Base-by-base conservation (phyloP, 2,888 invertebrate species). In the Drosophila lacicola region DNA sequence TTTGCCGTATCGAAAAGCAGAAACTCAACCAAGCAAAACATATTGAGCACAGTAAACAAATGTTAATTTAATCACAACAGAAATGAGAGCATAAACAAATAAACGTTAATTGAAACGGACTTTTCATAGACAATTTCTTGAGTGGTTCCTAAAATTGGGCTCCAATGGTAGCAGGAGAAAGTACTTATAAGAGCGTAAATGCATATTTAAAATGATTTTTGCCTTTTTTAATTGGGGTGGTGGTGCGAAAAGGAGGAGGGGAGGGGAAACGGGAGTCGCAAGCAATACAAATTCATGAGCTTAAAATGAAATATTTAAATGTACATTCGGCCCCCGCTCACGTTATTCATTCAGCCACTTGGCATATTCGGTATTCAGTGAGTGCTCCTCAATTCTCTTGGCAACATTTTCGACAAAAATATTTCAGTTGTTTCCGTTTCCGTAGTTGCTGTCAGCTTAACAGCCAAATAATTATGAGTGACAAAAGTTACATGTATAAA, bases 391-490 rank as follows among this genome's bases (percentile, higher is more conserved):
- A 67, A 66, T 80, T 74, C 69, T 67, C 65, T 61, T 54, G 66
- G 66, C 54, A 62, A 58, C 65, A 69, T 75, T 77, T 79, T 70
- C 65, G 61, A 77, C 83, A 84, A 64, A 82, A 67, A 80, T 80
- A 87, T 72, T 78, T 75, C 75, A 74, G 74, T 79, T 84, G 84
- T 82, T 83, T 88, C 88, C 86, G 80, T 73, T 85, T 88, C 83
- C 83, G 86, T 55, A 64, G 69, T 57, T 65, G 62, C 55, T 67
- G 57, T 58, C 72, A 79, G 69, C 68, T 60, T 60, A 80, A 74
- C 79, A 70, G 80, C 77, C 80, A 85, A 81, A 88, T 88, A 86
- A 86, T 86, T 88, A 88, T 83, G 88, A 86, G 81, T 86, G 88
- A 81, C 88, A 85, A 86, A 86, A 88, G 81, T 86, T 83, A 80